Percentiles rank a stretch among this genome's conserved stretches.
phyloP scores from a whole-genome alignment of 2,888 invertebrate species.

The Leistus spinibarbis region DNA sequence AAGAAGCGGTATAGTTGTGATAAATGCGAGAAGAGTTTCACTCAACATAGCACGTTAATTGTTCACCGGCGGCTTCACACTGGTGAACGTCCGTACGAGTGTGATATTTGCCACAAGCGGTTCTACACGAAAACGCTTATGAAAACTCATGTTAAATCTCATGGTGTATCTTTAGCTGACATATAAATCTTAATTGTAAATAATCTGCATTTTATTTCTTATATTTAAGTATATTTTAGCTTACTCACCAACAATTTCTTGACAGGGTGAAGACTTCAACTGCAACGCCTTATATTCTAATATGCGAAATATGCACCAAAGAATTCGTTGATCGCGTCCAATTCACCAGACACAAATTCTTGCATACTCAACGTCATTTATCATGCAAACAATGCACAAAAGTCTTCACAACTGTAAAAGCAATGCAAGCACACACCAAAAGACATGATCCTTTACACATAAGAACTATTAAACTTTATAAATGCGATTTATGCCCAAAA shows the following conservation, averaged over 20 bases:
- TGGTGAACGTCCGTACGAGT: conserved; percentile 61
- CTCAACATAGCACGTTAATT: conserved; percentile 60
- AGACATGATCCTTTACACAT: no score
- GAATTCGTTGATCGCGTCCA: conserved; percentile 61
- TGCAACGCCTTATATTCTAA: no score
- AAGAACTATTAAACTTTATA: no score
- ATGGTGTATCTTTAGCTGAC: conserved; percentile 42
- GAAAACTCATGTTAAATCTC: conserved; percentile 59
- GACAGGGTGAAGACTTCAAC: background rate
- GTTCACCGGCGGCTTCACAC: conserved; percentile 62
- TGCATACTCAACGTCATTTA: conserved; percentile 46
- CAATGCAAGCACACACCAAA: background rate
- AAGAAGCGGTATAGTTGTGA: conserved; percentile 25
- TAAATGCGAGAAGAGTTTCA: conserved; percentile 17
- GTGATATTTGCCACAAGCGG: conserved; percentile 61
- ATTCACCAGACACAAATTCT: conserved; percentile 59
- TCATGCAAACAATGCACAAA: background rate
- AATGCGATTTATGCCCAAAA: background rate
- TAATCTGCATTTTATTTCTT: background rate
- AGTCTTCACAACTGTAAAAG: background rate
- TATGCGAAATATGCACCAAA: conserved; percentile 49
- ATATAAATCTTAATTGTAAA: conserved; percentile 8
- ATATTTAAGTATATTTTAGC: background rate
- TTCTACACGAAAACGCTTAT: conserved; percentile 61
- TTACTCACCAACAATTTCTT: background rate